These are phyloP conservation scores for Listronotus oregonensis DNA, from an alignment of 1,140 invertebrate species.

Conservation along the genomic window DNA sequence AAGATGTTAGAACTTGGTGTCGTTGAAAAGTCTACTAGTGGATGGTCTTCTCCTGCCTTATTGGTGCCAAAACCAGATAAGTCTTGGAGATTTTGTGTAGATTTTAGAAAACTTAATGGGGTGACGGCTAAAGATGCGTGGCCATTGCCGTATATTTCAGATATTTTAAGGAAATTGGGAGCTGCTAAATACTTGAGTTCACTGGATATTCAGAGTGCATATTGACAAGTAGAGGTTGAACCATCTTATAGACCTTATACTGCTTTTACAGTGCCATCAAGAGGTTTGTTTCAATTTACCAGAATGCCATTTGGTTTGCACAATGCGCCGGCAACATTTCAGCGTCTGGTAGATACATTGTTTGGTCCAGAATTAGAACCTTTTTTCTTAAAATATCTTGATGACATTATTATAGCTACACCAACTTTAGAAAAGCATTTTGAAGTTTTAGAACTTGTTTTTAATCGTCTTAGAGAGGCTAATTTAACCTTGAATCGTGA, in stretches of 20 bases:
- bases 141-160: no score
- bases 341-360: slow-evolving; percentile 46
- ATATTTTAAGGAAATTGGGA: no score
- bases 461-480: slow-evolving; percentile 27
- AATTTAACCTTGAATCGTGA: slow-evolving; percentile 26
- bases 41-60: slow-evolving; percentile 44
- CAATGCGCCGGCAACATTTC: slow-evolving; percentile 16
- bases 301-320: neutral
- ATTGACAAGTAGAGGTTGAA: no score
- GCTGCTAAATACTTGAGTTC: neutral
- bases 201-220: no score
- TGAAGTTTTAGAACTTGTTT: slow-evolving; percentile 23
- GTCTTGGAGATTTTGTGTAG: no score
- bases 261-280: no score
- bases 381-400: slow-evolving; percentile 44
- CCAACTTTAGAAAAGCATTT: slow-evolving; percentile 45
- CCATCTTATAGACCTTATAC: no score
- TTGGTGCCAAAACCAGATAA: slow-evolving; percentile 28
- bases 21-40: slow-evolving; percentile 24
- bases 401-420: slow-evolving; percentile 53
- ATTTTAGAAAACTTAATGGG: no score
- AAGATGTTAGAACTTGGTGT: slow-evolving; percentile 40
- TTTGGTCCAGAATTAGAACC: slow-evolving; percentile 42
- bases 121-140: no score
- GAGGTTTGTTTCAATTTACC: no score